phyloP scores from a whole-genome alignment of 35 echinoderm and acorn worm species.

The Eucidaris tribuloides region DNA sequence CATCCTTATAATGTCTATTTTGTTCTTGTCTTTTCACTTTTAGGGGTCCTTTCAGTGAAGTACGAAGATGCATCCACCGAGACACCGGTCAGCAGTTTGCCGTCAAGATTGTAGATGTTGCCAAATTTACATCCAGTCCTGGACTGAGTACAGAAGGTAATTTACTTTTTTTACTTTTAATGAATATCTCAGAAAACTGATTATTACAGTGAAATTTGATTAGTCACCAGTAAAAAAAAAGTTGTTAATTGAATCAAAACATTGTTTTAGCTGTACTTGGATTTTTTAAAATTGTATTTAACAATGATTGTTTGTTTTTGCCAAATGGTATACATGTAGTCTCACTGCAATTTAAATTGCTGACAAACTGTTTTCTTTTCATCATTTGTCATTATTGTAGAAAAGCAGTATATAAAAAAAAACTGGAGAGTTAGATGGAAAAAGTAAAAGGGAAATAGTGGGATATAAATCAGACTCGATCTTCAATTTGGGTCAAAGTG shows the following conservation, averaged over 20 bases:
- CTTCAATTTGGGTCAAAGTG: no score
- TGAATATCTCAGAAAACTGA: background rate
- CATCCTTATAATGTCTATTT: no score
- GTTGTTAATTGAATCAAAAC: background rate
- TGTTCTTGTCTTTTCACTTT: conserved; percentile 19
- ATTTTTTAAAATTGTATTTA: background rate
- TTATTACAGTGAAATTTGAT: background rate
- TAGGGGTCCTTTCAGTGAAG: conserved; percentile 98
- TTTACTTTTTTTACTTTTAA: background rate
- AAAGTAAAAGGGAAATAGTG: no score
- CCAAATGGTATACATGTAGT: no score
- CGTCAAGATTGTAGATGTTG: conserved; percentile 98
- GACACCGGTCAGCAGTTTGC: conserved; percentile 98
- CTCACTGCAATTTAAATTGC: no score
- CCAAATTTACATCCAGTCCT: conserved; percentile 99
- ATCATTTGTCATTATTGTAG: no score
- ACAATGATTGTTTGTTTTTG: background rate
- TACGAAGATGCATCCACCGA: conserved; percentile 96
- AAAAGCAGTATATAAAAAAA: no score
- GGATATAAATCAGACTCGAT: no score
- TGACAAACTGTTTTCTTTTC: no score
- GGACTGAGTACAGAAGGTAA: conserved; percentile 99
- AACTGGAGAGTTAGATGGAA: no score
- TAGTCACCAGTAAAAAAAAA: background rate
- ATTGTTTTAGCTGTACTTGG: background rate